Evolutionary conservation across 2,888 invertebrate species (phyloP).

Genomic region (Tortricodes alternella): DNA sequence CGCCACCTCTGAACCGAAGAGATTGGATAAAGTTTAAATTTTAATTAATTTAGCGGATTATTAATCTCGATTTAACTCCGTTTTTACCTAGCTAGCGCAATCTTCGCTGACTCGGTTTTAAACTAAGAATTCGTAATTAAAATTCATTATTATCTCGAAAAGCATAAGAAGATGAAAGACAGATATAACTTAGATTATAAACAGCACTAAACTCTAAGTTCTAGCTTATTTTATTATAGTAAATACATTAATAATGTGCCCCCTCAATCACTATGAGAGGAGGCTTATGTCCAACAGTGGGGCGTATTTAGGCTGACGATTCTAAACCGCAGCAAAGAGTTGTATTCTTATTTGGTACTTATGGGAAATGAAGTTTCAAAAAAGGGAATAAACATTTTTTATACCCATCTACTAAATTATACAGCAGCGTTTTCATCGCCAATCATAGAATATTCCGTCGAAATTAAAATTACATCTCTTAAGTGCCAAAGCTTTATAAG

Average conservation of each 20-base stretch:
- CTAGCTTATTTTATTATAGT: too few species aligned
- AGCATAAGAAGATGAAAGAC: not conserved
- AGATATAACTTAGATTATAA: not conserved
- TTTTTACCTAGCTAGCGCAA: conserved; percentile 48
- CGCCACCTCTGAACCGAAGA: conserved; percentile 50
- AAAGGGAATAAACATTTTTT: too few species aligned
- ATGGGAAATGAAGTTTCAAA: too few species aligned
- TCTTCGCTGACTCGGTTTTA: conserved; percentile 39
- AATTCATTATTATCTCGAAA: conserved; percentile 9
- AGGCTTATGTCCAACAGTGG: too few species aligned
- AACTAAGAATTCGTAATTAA: conserved; percentile 25
- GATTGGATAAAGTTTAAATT: conserved; percentile 69
- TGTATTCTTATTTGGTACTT: too few species aligned
- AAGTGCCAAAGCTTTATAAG: conserved; percentile 37
- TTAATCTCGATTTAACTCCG: conserved; percentile 75
- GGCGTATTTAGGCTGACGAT: too few species aligned
- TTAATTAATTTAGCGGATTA: conserved; percentile 78
- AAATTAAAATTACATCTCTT: conserved; percentile 36
- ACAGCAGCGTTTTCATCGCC: too few species aligned
- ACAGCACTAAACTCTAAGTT: not conserved
- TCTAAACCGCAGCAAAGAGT: too few species aligned
- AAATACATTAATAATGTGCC: too few species aligned
- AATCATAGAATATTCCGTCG: conserved; percentile 14
- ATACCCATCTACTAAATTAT: too few species aligned
- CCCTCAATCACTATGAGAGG: too few species aligned